Conservation (phyloP, 2,797 vertebrate species). For the Rallus crepitans region DNA sequence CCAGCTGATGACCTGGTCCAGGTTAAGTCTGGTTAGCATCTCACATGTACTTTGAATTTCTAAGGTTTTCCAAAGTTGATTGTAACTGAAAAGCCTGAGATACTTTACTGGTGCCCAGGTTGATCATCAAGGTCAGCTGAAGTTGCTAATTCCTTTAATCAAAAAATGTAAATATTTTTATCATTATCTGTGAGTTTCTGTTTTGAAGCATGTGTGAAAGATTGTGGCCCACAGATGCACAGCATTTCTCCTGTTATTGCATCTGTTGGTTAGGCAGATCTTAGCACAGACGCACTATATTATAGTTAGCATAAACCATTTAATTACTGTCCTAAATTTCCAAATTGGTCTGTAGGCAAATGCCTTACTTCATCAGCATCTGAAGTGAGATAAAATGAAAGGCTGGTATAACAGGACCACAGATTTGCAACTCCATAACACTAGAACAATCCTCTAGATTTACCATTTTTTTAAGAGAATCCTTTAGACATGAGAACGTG, state of each 20-base stretch:
- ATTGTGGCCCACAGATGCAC: neutral
- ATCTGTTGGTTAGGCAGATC: neutral
- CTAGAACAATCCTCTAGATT: neutral
- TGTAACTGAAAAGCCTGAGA: neutral
- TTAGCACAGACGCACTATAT: neutral
- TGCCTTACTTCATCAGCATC: neutral
- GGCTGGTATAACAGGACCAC: neutral
- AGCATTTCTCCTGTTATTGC: neutral
- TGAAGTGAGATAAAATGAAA: neutral
- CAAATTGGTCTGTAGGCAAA: neutral
- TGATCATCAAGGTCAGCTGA: neutral
- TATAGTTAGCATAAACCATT: neutral
- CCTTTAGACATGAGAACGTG: neutral
- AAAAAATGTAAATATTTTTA: neutral
- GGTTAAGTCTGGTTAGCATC: neutral
- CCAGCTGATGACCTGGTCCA: neutral
- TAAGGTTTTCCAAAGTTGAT: neutral
- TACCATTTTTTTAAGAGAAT: neutral
- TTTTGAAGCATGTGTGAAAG: neutral
- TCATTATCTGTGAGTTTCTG: neutral
- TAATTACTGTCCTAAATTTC: constrained; percentile 31
- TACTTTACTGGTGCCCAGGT: neutral
- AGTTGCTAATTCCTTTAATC: neutral
- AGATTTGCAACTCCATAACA: neutral
- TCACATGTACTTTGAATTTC: neutral